Percentiles rank a stretch among this genome's conserved stretches.
These are phyloP conservation scores for Emys orbicularis DNA, from an alignment of 2,797 vertebrate species.

Conservation along the genomic window DNA sequence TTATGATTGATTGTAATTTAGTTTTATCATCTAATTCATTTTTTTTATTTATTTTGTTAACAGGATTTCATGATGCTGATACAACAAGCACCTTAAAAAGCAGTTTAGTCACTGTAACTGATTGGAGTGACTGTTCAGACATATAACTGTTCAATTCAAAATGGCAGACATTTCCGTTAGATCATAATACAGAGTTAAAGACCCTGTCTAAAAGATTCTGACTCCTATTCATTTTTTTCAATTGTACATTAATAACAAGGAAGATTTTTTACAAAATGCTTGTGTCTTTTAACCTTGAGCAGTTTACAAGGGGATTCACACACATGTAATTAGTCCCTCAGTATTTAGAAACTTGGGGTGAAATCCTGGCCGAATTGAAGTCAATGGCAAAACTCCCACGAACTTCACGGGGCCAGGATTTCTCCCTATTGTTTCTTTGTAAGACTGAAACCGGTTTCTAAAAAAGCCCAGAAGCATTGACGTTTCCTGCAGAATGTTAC, in stretches of 20 bases:
- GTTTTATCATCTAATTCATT: neutral
- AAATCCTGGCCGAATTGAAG: neutral
- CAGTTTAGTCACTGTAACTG: constrained; percentile 90
- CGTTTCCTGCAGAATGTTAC: constrained; percentile 56
- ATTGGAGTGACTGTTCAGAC: constrained; percentile 91
- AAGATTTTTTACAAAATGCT: constrained; percentile 41
- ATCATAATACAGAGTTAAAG: neutral
- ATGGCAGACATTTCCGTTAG: neutral
- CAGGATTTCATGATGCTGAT: constrained; percentile 87
- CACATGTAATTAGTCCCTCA: neutral
- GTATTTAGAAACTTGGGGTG: neutral
- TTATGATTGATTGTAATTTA: neutral
- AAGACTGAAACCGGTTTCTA: constrained; percentile 48
- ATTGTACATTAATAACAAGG: neutral
- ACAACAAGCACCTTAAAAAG: constrained; percentile 90
- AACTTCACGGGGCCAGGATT: constrained; percentile 40
- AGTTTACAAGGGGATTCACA: neutral
- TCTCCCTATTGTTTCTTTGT: constrained; percentile 60
- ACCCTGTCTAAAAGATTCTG: neutral
- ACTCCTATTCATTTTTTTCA: neutral
- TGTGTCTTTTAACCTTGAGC: constrained; percentile 25
- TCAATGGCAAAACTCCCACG: neutral
- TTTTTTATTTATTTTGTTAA: constrained; percentile 26
- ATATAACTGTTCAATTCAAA: neutral
- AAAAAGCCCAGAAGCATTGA: constrained; percentile 26